Base-by-base conservation (phyloP, 2,888 invertebrate genomes). In the Notodonta ziczac region DNA sequence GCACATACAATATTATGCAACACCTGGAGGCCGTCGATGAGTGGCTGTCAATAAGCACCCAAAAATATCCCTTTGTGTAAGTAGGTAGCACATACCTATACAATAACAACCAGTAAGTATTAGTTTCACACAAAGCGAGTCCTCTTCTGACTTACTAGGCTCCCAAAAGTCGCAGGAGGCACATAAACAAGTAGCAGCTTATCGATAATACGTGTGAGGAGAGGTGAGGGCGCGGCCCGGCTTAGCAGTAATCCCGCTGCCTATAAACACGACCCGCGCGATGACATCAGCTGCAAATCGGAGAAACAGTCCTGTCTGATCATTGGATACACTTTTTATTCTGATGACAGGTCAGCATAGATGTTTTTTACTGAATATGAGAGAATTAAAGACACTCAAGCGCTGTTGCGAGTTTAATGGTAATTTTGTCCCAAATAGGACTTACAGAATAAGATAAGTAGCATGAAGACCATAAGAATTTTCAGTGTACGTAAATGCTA, bases 231-330 rank as follows among this genome's bases (percentile, higher is more conserved):
- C 50, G 12, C 35, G 53, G n/a, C 53, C 53, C 53, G 55, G 55
- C 55, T 55, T 55, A 40, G 14, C 55, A 4, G 40, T 55, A 55
- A 55, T 55, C 55, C 55, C 54, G 12, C 55, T 2, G 35, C 53
- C 39, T 40, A 14, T 40, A 40, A n/a, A 55, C 55, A 55, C 14
- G 40, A n/a, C 40, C 40, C 16, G n/a, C 55, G 40, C 53, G 35
- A 7, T 55, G 40, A 9, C 55, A 52, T 24, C 52, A 32, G 32
- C 52, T 12, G 46, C 46, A 5, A 46, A 5, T 5, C 46, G 46
- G 13, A 13, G 46, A n/a, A 13, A n/a, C 46, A 10, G 6, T 13
- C 5, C n/a, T n/a, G n/a, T 46, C 13, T n/a, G 46, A 5, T 46
- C 46, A 13, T 4, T n/a, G n/a, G 46, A 46, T n/a, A 46, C n/a